Base-by-base conservation (phyloP, 2,888 invertebrate genomes). In the Melanostoma mellinum region DNA sequence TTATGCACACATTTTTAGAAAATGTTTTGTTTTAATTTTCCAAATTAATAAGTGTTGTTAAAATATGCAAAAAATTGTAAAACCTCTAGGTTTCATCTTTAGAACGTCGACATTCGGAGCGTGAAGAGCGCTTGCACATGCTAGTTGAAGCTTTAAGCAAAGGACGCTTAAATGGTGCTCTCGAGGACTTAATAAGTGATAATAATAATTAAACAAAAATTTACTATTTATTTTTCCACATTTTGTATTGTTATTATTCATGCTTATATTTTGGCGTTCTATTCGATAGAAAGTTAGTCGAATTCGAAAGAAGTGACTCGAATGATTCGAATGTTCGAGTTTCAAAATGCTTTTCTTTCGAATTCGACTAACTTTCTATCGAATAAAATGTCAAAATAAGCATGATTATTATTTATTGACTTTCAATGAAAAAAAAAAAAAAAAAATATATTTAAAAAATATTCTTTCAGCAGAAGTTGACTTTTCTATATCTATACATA, bases 71-170 rank as follows among this genome's bases (percentile, higher is more conserved):
- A 69, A 74, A 63, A 69, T 63, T 77, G 61, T 56, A 58, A 84
- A 77, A 85, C 61, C 58, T 73, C 50, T 77, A 91, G 91, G 91
- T 91, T 63, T 89, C 91, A 86, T 89, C 91, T 40, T 86, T 91
- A 82, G 91, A 91, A 86, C 88, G 91, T 6, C 89, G 91, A 2
- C 91, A 91, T 76, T 89, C 90, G 56, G 91, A 91, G 87, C 91
- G 91, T 36, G 91, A 91, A 87, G 90, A 91, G 77, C 90, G 91
- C 6, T 87, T 91, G 56, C 91, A 91, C 69, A 89, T 91, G 89
- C 87, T 91, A 38, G 91, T 91, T 33, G 91, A 91, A 79, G 91
- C 91, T 33, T 87, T 91, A n/a, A 91, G 91, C 86, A 91, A 91
- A 86, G 91, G 91, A 48, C 88, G 91, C 30, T 86, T 91, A 8